These are phyloP conservation scores for Himalopsyche anomala DNA, from an alignment of 2,888 invertebrate genomes.

Conservation along the genomic window DNA sequence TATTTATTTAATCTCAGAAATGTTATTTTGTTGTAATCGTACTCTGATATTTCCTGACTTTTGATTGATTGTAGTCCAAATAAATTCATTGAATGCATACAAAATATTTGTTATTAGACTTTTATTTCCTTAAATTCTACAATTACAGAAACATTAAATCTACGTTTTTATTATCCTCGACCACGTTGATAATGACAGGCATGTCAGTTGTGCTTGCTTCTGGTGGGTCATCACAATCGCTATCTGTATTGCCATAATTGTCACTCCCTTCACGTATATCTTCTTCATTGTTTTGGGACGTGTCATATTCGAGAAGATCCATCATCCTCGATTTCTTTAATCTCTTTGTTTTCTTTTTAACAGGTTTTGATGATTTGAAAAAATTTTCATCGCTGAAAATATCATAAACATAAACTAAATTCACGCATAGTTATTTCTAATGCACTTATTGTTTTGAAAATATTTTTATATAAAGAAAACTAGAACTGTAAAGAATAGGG, in stretches of 20 bases:
- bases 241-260: background rate
- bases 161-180: background rate
- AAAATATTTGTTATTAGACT: too few relatives aligned
- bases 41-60: background rate
- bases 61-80: too few relatives aligned
- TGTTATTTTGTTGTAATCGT: too few relatives aligned
- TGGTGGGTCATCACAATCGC: background rate
- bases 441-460: too few relatives aligned
- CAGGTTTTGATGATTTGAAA: background rate
- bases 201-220: background rate
- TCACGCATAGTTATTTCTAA: too few relatives aligned
- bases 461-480: too few relatives aligned
- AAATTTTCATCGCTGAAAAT: background rate
- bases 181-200: background rate
- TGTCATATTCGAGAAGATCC: background rate
- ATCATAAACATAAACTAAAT: background rate
- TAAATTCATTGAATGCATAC: too few relatives aligned
- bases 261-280: background rate
- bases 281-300: background rate
- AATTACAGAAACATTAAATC: background rate
- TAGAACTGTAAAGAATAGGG: too few relatives aligned
- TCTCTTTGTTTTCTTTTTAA: background rate
- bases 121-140: too few relatives aligned
- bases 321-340: background rate
- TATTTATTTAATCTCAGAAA: too few relatives aligned